Percentiles rank a stretch among this genome's conserved stretches.
Conservation (phyloP, 2,797 vertebrate species). For the Chiloscyllium punctatum region DNA sequence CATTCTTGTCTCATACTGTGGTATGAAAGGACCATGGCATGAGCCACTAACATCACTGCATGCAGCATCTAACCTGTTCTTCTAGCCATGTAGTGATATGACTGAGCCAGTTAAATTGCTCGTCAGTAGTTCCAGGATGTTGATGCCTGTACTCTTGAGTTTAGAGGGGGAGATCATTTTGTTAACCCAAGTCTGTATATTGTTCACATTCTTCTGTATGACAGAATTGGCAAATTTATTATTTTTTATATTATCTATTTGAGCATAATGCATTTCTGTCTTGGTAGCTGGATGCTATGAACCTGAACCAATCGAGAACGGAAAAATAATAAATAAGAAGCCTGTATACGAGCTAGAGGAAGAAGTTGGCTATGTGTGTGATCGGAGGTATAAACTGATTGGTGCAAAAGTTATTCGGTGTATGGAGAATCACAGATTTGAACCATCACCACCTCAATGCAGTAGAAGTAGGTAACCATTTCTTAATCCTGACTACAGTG, state of each 20-base stretch:
- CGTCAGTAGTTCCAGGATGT: background rate
- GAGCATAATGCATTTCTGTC: background rate
- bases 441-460: background rate
- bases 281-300: background rate
- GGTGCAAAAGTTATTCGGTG: background rate
- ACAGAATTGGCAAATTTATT: background rate
- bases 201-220: background rate
- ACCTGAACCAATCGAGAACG: rapidly evolving
- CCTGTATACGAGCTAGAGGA: background rate
- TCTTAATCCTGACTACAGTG: too few relatives aligned
- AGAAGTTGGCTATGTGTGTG: background rate
- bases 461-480: background rate
- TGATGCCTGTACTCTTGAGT: background rate
- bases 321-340: rapidly evolving
- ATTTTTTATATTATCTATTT: background rate
- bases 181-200: background rate
- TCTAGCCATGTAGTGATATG: background rate
- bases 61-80: background rate
- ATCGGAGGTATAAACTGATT: rapidly evolving
- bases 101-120: background rate
- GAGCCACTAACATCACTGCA: background rate
- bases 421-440: background rate
- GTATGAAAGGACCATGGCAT: background rate
- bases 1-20: background rate
- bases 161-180: background rate